phyloP scores from a whole-genome alignment of 1,140 invertebrate species.

The Mesaphorura yosii region DNA sequence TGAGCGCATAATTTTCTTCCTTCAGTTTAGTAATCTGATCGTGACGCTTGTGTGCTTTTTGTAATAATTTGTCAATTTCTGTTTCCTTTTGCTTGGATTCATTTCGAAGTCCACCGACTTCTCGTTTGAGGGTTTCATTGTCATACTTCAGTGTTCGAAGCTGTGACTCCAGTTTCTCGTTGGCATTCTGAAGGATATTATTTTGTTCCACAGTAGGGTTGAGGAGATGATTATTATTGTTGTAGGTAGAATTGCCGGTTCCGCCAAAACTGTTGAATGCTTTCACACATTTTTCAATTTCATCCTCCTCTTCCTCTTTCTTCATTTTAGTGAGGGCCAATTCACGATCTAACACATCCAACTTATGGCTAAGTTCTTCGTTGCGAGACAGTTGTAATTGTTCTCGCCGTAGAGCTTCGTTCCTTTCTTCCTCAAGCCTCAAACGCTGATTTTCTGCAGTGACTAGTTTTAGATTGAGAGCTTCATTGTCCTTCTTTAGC shows the following conservation, averaged over 20 bases:
- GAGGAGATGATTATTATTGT: background rate
- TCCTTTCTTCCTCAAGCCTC: background rate
- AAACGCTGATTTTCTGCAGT: background rate
- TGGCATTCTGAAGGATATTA: background rate
- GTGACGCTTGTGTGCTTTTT: too few species aligned
- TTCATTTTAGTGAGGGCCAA: background rate
- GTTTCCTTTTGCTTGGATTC: too few species aligned
- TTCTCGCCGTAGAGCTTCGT: background rate
- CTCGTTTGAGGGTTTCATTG: background rate
- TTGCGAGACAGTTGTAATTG: background rate
- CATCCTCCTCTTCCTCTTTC: background rate
- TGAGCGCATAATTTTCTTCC: too few species aligned
- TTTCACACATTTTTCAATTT: constrained; percentile 1
- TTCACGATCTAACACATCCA: constrained; percentile 1
- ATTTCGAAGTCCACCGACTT: background rate
- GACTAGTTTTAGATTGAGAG: background rate
- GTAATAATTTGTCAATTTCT: too few species aligned
- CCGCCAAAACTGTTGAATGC: background rate
- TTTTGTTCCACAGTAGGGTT: background rate
- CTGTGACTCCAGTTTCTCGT: background rate
- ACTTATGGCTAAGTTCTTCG: background rate
- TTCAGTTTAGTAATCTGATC: too few species aligned
- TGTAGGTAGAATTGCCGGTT: background rate
- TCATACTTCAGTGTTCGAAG: background rate
- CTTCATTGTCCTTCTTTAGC: background rate